A percentile compares a stretch with the other conserved stretches of the same genome.
Conservation (phyloP, 92 coral and sea anemone species). For the Phenganax marumi region DNA sequence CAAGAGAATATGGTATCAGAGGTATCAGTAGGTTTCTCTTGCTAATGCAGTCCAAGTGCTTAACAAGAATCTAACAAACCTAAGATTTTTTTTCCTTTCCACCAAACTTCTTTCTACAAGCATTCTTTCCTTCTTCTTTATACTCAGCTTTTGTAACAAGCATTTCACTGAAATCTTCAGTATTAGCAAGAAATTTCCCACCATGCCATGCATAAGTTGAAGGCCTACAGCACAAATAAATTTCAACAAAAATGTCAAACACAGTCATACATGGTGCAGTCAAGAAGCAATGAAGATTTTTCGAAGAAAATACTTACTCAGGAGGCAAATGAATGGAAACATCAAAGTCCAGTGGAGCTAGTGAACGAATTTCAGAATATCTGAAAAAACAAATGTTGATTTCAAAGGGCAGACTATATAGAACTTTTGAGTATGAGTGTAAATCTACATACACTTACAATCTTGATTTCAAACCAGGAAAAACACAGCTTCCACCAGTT, state of each 20-base stretch:
- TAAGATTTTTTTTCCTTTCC: conserved; percentile 15
- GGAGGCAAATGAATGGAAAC: conserved; percentile 75
- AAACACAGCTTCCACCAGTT: conserved; percentile 80
- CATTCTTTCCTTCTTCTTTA: conserved; percentile 85
- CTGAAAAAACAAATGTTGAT: conserved; percentile 41
- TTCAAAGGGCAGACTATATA: not conserved
- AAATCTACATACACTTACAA: conserved; percentile 58
- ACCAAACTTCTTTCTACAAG: conserved; percentile 82
- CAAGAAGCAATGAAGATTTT: not conserved
- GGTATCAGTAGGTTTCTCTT: too few relatives aligned
- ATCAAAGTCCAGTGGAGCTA: conserved; percentile 90
- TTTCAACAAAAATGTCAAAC: not conserved
- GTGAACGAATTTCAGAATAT: conserved; percentile 77
- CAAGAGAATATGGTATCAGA: too few relatives aligned
- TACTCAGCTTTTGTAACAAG: conserved; percentile 94
- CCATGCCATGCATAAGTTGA: conserved; percentile 84
- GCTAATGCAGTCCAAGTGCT: too few relatives aligned
- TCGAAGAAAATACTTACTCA: conserved; percentile 50
- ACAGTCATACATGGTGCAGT: not conserved
- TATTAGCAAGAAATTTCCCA: conserved; percentile 72
- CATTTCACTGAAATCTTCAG: conserved; percentile 80
- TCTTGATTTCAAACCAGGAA: conserved; percentile 91
- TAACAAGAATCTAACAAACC: not conserved
- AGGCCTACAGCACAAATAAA: conserved; percentile 60
- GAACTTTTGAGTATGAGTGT: not conserved